Evolutionary conservation across 2,113 vertebrate genomes (phyloP).

Genomic region (Sminthopsis crassicaudata): DNA sequence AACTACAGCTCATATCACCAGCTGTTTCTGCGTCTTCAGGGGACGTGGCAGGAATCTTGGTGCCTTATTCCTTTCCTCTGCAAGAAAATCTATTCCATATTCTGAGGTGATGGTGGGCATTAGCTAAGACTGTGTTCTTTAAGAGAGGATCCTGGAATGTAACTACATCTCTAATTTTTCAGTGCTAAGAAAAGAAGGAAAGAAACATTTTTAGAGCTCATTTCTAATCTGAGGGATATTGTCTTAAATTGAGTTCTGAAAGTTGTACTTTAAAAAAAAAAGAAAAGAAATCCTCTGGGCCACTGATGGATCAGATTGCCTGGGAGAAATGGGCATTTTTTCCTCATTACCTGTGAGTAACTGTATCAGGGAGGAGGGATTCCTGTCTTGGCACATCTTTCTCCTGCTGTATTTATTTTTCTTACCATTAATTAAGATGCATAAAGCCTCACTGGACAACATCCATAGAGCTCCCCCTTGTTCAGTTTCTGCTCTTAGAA

Average conservation of each 20-base stretch:
- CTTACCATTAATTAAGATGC: slow-evolving; percentile 72
- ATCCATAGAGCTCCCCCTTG: neutral
- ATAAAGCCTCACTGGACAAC: slow-evolving; percentile 35
- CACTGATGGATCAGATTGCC: slow-evolving; percentile 68
- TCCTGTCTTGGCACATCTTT: slow-evolving; percentile 66
- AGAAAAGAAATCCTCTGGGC: slow-evolving; percentile 48
- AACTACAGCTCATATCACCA: neutral
- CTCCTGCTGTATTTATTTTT: slow-evolving; percentile 69
- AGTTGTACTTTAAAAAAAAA: slow-evolving; percentile 48
- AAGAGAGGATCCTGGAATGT: neutral
- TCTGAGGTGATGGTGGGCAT: neutral
- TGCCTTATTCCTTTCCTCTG: neutral
- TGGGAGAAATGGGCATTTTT: slow-evolving; percentile 58
- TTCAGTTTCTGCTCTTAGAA: slow-evolving; percentile 33
- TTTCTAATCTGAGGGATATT: slow-evolving; percentile 36
- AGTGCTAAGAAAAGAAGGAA: slow-evolving; percentile 7
- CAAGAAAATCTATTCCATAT: neutral
- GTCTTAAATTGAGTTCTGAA: slow-evolving; percentile 61
- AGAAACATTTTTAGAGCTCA: slow-evolving; percentile 45
- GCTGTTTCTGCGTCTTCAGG: neutral
- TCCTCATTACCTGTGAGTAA: slow-evolving; percentile 76
- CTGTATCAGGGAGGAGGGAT: slow-evolving; percentile 66
- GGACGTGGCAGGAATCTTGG: neutral
- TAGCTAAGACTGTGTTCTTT: neutral
- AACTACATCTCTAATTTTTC: neutral